Conservation (phyloP, 2,888 invertebrate species). For the Chaitophorus viminalis region DNA sequence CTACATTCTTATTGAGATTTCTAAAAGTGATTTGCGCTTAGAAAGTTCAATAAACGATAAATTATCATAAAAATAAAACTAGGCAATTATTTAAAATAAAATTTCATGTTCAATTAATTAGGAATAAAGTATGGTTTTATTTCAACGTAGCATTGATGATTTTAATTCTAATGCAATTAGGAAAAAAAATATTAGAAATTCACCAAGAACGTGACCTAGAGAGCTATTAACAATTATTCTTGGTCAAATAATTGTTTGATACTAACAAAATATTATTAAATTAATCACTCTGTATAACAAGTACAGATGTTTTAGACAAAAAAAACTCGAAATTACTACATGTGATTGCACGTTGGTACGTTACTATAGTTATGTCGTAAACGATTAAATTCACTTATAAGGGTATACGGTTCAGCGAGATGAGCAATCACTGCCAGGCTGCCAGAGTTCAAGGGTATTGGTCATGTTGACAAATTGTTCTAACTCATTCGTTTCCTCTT, state of each 20-base stretch:
- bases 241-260: background rate
- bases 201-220: background rate
- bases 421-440: background rate
- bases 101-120: no score
- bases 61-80: no score
- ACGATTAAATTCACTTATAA: background rate
- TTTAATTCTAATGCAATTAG: no score
- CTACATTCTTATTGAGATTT: no score
- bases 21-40: no score
- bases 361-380: constrained; percentile 11
- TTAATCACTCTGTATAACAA: constrained; percentile 31
- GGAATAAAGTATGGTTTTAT: no score
- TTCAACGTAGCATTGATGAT: no score
- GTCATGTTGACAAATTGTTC: constrained; percentile 22
- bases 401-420: background rate
- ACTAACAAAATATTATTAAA: background rate
- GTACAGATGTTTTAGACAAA: background rate
- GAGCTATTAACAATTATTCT: background rate
- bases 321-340: background rate
- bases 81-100: no score
- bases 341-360: constrained; percentile 8
- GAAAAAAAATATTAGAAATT: background rate
- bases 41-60: no score
- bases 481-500: constrained; percentile 18
- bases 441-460: constrained; percentile 29